Conservation (phyloP, 2,113 vertebrate species). For the Trematomus loennbergii region DNA sequence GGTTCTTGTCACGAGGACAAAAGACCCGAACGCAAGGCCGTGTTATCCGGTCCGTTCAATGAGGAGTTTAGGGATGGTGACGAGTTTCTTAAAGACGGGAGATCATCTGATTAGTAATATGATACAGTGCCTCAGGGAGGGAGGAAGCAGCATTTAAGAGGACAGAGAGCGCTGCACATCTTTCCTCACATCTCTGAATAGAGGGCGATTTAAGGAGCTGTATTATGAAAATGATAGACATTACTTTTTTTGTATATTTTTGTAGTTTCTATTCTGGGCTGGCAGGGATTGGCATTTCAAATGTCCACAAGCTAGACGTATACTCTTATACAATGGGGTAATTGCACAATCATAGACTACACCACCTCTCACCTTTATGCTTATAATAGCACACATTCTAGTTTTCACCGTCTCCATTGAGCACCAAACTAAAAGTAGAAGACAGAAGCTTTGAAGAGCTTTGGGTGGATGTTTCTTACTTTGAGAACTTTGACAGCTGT, state of each 20-base stretch:
- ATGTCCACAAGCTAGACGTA: neutral
- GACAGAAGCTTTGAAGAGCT: neutral
- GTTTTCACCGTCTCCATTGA: neutral
- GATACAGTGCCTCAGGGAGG: slow-evolving; percentile 46
- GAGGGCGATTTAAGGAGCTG: slow-evolving; percentile 32
- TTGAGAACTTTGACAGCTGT: slow-evolving; percentile 17
- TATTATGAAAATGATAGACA: slow-evolving; percentile 31
- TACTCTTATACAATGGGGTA: slow-evolving; percentile 1
- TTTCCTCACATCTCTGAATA: slow-evolving; percentile 30
- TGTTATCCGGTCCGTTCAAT: slow-evolving; percentile 27
- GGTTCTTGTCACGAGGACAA: slow-evolving; percentile 22
- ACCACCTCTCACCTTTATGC: neutral
- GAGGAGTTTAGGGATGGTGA: slow-evolving; percentile 2
- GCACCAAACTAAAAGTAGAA: slow-evolving; percentile 11
- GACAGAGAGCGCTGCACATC: slow-evolving; percentile 25
- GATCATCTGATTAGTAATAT: slow-evolving; percentile 73
- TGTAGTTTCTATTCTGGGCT: slow-evolving; percentile 17
- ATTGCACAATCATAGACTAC: slow-evolving; percentile 4
- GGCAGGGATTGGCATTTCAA: slow-evolving; percentile 16
- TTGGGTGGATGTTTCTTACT: no score
- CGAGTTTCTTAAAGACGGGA: slow-evolving; percentile 44
- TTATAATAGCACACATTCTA: neutral
- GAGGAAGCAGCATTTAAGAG: slow-evolving; percentile 30
- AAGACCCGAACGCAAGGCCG: neutral
- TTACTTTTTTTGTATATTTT: neutral